A percentile compares a stretch with the other conserved stretches of the same genome.
These are phyloP conservation scores for Rotaria magnacalcarata DNA, from an alignment of 2,888 invertebrate genomes.

Conservation along the genomic window DNA sequence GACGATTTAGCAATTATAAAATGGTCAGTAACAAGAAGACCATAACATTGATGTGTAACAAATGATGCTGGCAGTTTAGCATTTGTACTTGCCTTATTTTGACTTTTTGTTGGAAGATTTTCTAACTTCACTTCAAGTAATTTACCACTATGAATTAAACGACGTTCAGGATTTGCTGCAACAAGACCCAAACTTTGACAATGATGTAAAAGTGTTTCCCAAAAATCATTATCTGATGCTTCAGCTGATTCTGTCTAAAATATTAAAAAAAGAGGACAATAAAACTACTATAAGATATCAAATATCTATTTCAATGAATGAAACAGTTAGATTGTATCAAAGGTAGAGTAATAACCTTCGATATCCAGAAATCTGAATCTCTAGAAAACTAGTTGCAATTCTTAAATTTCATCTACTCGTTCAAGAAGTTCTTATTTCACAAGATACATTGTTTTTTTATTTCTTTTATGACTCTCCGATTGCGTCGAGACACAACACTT, in stretches of 20 bases:
- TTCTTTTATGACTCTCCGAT: too few relatives aligned
- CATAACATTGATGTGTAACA: slow-evolving; percentile 36
- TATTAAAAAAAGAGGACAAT: background rate
- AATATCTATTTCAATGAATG: too few relatives aligned
- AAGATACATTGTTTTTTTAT: too few relatives aligned
- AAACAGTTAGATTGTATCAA: too few relatives aligned
- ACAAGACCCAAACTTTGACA: slow-evolving; percentile 32
- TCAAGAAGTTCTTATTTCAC: too few relatives aligned
- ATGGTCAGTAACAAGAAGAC: slow-evolving; percentile 14
- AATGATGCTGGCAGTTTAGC: background rate
- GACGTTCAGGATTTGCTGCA: background rate
- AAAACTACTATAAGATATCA: too few relatives aligned
- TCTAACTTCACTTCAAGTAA: slow-evolving; percentile 19
- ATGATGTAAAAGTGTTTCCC: slow-evolving; percentile 22
- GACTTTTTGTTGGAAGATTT: background rate
- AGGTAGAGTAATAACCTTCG: too few relatives aligned
- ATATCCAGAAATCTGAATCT: too few relatives aligned
- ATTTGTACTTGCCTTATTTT: background rate
- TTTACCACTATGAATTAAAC: slow-evolving; percentile 33
- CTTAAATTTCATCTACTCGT: too few relatives aligned
- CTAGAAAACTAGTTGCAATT: too few relatives aligned
- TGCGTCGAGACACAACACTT: too few relatives aligned
- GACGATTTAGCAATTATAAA: slow-evolving; percentile 28
- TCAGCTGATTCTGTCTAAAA: background rate
- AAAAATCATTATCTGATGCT: background rate